A percentile compares a stretch with the other conserved stretches of the same genome.
Conservation (phyloP, 2,113 vertebrate species). For the Proteles cristata region DNA sequence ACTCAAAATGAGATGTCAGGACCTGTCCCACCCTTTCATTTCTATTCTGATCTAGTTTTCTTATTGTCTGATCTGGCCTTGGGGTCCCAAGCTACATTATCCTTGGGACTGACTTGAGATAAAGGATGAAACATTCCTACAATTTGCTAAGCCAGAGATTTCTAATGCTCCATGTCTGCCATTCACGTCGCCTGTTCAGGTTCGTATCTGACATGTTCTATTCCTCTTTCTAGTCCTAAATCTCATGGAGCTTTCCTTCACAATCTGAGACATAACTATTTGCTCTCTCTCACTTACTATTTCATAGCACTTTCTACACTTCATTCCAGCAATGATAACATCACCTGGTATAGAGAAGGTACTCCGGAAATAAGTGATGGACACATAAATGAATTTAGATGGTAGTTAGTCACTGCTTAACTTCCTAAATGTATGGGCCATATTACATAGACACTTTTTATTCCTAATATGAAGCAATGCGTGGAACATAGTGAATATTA, state of each 20-base stretch:
- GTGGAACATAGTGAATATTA: background rate
- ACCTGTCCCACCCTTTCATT: background rate
- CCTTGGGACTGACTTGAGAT: background rate
- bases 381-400: background rate
- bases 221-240: background rate
- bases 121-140: background rate
- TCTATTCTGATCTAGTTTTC: background rate
- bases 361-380: background rate
- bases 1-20: background rate
- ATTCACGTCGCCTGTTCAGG: background rate
- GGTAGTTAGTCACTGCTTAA: background rate
- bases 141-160: background rate
- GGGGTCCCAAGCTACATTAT: background rate
- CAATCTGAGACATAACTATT: background rate
- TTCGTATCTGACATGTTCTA: background rate
- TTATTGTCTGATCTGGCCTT: background rate
- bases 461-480: background rate
- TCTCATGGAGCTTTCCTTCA: background rate
- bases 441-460: background rate
- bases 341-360: background rate
- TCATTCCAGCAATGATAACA: background rate
- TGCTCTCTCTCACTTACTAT: background rate
- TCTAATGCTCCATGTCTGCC: background rate
- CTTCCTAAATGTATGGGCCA: background rate
- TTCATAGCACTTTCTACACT: background rate